phyloP scores from a whole-genome alignment of 2,888 invertebrate genomes.

The Oeneis ivallda region DNA sequence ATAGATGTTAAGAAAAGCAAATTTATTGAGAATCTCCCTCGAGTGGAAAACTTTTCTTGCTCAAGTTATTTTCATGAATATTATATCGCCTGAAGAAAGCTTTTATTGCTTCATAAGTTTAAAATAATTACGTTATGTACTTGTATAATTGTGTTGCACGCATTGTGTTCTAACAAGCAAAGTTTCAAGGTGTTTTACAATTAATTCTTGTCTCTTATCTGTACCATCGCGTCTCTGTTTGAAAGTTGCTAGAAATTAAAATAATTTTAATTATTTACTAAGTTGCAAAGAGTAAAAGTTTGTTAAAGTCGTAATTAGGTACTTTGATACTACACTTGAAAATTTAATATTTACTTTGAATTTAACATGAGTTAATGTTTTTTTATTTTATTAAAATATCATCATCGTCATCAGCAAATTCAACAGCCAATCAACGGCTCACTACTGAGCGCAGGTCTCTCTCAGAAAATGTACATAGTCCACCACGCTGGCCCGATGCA shows the following conservation, averaged over 20 bases:
- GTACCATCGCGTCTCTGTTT: not conserved
- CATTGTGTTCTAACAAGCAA: conserved; percentile 15
- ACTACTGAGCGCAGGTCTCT: too few relatives aligned
- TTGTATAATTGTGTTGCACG: conserved; percentile 6
- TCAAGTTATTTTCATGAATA: not conserved
- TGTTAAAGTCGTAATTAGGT: not conserved
- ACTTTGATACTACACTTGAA: not conserved
- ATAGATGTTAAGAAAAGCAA: too few relatives aligned
- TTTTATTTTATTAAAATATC: too few relatives aligned
- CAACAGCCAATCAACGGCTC: too few relatives aligned
- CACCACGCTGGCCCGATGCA: too few relatives aligned
- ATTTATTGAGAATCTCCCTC: too few relatives aligned
- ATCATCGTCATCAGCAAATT: too few relatives aligned
- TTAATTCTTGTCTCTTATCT: conserved; percentile 3
- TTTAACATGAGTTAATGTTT: too few relatives aligned
- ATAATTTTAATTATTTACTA: conserved; percentile 4
- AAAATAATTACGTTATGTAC: not conserved
- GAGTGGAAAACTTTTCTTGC: too few relatives aligned
- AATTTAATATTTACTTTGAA: too few relatives aligned
- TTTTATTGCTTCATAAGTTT: not conserved
- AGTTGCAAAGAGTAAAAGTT: conserved; percentile 13
- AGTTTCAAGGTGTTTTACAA: conserved; percentile 15
- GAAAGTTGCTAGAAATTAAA: conserved; percentile 10
- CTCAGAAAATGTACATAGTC: too few relatives aligned
- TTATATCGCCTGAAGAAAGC: not conserved